Evolutionary conservation across 2,888 invertebrate genomes (phyloP).

Genomic region (Campopleginae sp.): DNA sequence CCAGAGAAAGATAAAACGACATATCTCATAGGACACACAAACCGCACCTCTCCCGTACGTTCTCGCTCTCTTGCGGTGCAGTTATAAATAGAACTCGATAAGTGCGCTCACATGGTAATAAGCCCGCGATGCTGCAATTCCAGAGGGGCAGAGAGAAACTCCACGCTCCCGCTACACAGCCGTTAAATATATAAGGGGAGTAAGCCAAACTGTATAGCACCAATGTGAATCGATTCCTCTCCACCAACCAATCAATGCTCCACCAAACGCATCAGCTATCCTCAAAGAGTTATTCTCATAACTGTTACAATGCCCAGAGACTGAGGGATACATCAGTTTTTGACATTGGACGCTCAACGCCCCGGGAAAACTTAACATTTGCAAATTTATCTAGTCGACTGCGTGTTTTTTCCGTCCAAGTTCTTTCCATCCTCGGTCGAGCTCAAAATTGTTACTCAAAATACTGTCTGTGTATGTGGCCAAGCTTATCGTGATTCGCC

Average conservation of each 20-base stretch:
- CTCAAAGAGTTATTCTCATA: conserved; percentile 21
- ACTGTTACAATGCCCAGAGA: conserved; percentile 16
- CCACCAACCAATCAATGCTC: conserved; percentile 29
- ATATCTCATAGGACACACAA: conserved; percentile 34
- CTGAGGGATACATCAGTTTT: background rate
- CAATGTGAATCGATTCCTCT: conserved; percentile 42
- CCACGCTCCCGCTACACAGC: conserved; percentile 29
- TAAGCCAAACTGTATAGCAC: conserved; percentile 11
- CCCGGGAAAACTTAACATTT: background rate
- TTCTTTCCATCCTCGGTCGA: too few species aligned
- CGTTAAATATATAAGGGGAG: conserved; percentile 22
- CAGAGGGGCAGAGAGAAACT: conserved; percentile 3
- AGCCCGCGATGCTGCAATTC: conserved; percentile 55
- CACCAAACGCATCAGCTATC: conserved; percentile 34
- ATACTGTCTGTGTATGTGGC: too few species aligned
- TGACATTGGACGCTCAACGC: background rate
- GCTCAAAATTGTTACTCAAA: background rate
- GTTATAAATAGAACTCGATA: conserved; percentile 66
- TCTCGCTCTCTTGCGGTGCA: conserved; percentile 51
- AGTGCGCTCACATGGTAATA: conserved; percentile 64
- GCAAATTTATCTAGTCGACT: background rate
- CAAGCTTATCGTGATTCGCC: background rate
- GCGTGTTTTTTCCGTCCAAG: background rate
- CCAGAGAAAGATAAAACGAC: conserved; percentile 27
- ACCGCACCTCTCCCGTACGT: conserved; percentile 56